Evolutionary conservation across 2,888 invertebrate species (phyloP), one percentile per base, ranked within the genome.

Genomic region (Sinohyriopsis cumingii): DNA sequence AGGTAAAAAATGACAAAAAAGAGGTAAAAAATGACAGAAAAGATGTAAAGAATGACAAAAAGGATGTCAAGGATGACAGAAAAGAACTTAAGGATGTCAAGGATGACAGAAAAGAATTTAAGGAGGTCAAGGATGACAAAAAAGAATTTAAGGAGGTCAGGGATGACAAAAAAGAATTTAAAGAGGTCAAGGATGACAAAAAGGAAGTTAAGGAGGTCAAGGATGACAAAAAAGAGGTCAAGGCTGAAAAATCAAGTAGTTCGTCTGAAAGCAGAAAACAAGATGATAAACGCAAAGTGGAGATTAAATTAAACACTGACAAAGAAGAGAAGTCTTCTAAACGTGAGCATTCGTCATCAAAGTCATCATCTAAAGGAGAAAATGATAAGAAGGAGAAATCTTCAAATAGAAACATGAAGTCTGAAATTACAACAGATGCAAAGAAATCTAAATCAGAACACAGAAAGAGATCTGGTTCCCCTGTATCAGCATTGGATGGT

Each of bases 221-320:
- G 20, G n/a, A 70, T 22, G 64, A 68, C 22, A 59, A 18, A 19
- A 59, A 59, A 12, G 24, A n/a, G 15, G 20, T 24, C 6, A 78
- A 72, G 63, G 24, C 25, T 63, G 64, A 67, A 57, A 72, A 63
- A 65, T 61, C 56, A 61, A 71, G 67, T 7, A 75, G 45, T 15
- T 12, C 15, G 3, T 15, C 45, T 15, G 45, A 66, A 54, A 59
- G 61, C 55, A 57, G 60, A 59, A 67, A 65, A 5, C 72, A 70
- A 63, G 64, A 65, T 12, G 54, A 65, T 53, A 67, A 63, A 63
- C 54, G 55, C 0, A 65, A 67, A 56, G 65, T 71, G n/a, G 68
- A 69, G 54, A 18, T 45, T 22, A 59, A 67, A 18, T 25, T 24
- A 28, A 70, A 67, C 55, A 55, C 55, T 25, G 67, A 20, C 56